Conservation (phyloP, 2,888 invertebrate genomes). For the Lasioglossum malachurum region DNA sequence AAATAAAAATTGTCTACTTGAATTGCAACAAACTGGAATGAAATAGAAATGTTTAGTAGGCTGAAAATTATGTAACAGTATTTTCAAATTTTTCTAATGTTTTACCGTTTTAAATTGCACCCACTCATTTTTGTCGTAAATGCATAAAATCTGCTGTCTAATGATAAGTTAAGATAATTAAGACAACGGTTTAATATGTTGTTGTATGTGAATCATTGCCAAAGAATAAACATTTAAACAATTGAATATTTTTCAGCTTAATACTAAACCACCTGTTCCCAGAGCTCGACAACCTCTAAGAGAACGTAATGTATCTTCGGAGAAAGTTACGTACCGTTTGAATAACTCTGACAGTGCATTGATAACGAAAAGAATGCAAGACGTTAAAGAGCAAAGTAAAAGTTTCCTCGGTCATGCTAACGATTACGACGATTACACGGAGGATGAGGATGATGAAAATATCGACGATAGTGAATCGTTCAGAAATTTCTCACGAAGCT, state of each 20-base stretch:
- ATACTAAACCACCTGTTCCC: conserved; percentile 33
- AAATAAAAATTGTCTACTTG: too few species aligned
- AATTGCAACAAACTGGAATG: too few species aligned
- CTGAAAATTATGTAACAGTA: too few species aligned
- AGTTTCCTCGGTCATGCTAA: neutral
- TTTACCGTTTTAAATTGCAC: too few species aligned
- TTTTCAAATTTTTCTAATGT: too few species aligned
- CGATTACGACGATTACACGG: neutral
- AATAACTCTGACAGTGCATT: neutral
- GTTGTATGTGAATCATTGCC: neutral
- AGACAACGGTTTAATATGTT: neutral
- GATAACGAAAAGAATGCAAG: neutral
- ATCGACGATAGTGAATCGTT: neutral
- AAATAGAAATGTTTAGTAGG: too few species aligned
- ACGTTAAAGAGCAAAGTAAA: neutral
- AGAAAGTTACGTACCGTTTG: neutral
- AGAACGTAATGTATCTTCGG: neutral
- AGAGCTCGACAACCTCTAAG: conserved; percentile 37
- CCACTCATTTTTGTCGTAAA: too few species aligned
- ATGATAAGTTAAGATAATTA: too few species aligned
- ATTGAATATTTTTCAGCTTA: conserved; percentile 30
- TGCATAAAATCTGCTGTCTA: too few species aligned
- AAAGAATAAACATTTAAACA: neutral
- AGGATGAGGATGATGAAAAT: conserved; percentile 16
- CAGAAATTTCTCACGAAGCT: neutral